Conservation (phyloP, 2,888 invertebrate genomes). For the Marronus borbonicus region DNA sequence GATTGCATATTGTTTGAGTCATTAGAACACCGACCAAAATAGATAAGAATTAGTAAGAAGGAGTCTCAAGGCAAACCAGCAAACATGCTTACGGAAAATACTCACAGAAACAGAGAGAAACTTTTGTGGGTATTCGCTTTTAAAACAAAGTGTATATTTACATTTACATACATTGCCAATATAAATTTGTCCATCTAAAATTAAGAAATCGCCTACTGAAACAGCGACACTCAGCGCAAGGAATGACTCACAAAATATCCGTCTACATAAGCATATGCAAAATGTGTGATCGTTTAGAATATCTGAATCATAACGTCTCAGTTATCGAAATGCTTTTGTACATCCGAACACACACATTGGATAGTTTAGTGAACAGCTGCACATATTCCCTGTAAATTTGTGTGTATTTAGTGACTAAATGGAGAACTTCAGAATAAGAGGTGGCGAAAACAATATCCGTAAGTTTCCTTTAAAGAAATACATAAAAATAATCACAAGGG, state of each 20-base stretch:
- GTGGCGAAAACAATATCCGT: slow-evolving; percentile 28
- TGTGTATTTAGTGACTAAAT: slow-evolving; percentile 22
- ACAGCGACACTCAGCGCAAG: background rate
- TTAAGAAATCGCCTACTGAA: slow-evolving; percentile 34
- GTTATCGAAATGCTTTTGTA: slow-evolving; percentile 26
- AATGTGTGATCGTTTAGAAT: slow-evolving; percentile 35
- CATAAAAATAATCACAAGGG: background rate
- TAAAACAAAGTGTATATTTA: background rate
- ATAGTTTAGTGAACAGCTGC: slow-evolving; percentile 17
- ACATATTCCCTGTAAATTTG: background rate
- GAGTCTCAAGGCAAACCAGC: background rate
- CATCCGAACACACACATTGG: background rate
- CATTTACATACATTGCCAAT: background rate
- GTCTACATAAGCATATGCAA: slow-evolving; percentile 1
- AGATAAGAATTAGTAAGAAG: slow-evolving; percentile 1
- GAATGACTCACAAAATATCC: slow-evolving; percentile 23
- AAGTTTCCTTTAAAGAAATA: slow-evolving; percentile 13
- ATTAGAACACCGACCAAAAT: too few relatives aligned
- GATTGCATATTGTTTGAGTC: too few relatives aligned
- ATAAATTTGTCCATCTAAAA: slow-evolving; percentile 36
- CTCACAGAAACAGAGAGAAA: background rate
- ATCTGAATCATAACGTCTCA: slow-evolving; percentile 31
- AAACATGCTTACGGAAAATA: background rate
- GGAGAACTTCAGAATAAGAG: slow-evolving; percentile 2
- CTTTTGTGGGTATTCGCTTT: background rate